Evolutionary conservation across 2,888 invertebrate species (phyloP), one percentile per base, ranked within the genome.

Genomic region (Bellardia pandia): DNA sequence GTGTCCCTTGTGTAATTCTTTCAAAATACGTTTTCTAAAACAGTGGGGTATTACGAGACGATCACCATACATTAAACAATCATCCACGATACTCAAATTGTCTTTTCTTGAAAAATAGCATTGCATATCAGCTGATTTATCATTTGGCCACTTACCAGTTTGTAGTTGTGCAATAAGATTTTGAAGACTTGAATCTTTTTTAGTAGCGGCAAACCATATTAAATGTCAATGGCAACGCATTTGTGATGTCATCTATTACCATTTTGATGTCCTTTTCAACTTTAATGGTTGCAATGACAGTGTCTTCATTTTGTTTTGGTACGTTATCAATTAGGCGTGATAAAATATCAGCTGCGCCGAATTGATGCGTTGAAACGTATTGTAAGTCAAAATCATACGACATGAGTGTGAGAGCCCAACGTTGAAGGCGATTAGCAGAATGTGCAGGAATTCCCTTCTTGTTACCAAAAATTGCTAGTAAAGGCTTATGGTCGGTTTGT

Each of bases 401-500:
- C 33, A 33, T 23, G 23, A 23, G 23, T 23, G 23, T 23, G 23
- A 77, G 66, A n/a, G 56, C 66, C 77, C 68, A 68, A 1, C 77
- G 68, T 33, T 78, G 56, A 58, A 78, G 77, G 3, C 68, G 68
- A 9, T 68, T 78, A 7, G 77, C 68, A 13, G 77, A 68, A 48
- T 78, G 77, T 5, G 79, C 76, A n/a, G 88, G 89, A 68, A 90
- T 86, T 40, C 89, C 88, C 60, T 89, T 91, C 66, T 91, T 90
- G 33, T 91, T 89, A 7, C 42, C 33, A 8, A 74, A 74, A 45
- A 74, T 81, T 16, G 66, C 23, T 1, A 66, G 45, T 7, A 74
- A 23, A 16, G 74, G 66, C 23, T 82, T 82, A 6, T 82, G 75
- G 11, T 82, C 69, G 1, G 68, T 75, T 82, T 75, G 75, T 0